Conservation (phyloP, 2,888 invertebrate species). For the Calephelis perditalis region DNA sequence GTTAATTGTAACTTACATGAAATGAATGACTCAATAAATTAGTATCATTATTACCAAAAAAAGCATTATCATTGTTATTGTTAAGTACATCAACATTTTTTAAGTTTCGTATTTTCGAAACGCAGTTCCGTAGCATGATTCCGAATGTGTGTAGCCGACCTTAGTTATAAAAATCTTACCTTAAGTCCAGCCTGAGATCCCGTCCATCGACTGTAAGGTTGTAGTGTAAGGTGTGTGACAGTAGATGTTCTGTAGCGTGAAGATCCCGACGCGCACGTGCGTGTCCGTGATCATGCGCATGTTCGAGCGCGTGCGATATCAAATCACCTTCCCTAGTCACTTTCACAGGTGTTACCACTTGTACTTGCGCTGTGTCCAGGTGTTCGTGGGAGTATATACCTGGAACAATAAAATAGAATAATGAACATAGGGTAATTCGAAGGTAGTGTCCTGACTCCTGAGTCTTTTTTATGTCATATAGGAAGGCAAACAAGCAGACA, state of each 20-base stretch:
- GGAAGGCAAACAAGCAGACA: no score
- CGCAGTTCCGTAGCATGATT: no score
- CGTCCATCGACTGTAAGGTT: conserved; percentile 68
- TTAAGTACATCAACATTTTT: no score
- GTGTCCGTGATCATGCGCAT: conserved; percentile 70
- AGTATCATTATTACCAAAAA: no score
- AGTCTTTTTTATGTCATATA: no score
- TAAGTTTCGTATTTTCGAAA: no score
- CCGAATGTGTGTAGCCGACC: no score
- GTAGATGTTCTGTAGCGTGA: conserved; percentile 45
- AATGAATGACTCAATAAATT: no score
- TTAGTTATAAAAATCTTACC: conserved; percentile 42
- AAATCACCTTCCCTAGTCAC: conserved; percentile 77
- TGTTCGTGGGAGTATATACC: conserved; percentile 71
- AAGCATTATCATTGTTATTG: no score
- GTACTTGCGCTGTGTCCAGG: conserved; percentile 71
- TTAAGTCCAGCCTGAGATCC: conserved; percentile 63
- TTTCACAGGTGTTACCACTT: conserved; percentile 80
- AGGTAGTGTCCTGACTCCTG: no score
- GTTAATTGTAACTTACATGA: no score
- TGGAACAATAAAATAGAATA: conserved; percentile 31
- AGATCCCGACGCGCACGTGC: conserved; percentile 72
- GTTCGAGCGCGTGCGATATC: conserved; percentile 75
- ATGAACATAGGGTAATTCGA: no score
- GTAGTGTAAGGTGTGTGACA: conserved; percentile 61